phyloP scores from a whole-genome alignment of 2,797 vertebrate species.

The Sebastiscus tertius region DNA sequence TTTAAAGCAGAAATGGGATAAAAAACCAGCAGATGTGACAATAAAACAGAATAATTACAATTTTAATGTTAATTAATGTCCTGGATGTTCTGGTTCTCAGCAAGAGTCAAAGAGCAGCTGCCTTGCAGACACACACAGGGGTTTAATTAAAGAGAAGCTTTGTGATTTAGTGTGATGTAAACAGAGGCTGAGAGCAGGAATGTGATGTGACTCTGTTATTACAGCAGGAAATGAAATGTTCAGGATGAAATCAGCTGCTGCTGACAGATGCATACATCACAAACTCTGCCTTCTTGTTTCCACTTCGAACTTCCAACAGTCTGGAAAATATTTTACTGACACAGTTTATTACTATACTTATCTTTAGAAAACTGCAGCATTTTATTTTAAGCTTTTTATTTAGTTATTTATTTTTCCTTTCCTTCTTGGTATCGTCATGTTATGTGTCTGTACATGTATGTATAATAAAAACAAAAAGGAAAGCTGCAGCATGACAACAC shows the following conservation, averaged over 20 bases:
- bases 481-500: neutral
- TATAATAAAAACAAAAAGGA: too few species aligned
- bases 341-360: neutral
- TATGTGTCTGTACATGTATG: too few species aligned
- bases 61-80: neutral
- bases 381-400: too few species aligned
- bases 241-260: neutral
- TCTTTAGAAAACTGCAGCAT: neutral
- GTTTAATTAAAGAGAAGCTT: constrained; percentile 29
- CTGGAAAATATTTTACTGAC: neutral
- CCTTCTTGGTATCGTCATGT: too few species aligned
- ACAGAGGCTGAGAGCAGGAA: constrained; percentile 20
- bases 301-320: neutral
- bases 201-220: constrained; percentile 49
- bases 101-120: neutral
- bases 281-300: constrained; percentile 13
- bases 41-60: neutral
- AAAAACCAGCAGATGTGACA: neutral
- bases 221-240: constrained; percentile 41
- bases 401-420: too few species aligned
- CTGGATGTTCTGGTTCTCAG: neutral
- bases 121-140: neutral
- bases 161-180: constrained; percentile 26
- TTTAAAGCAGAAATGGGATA: neutral
- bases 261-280: constrained; percentile 3